Conservation (phyloP, 2,888 invertebrate species). For the Eupeodes luniger region DNA sequence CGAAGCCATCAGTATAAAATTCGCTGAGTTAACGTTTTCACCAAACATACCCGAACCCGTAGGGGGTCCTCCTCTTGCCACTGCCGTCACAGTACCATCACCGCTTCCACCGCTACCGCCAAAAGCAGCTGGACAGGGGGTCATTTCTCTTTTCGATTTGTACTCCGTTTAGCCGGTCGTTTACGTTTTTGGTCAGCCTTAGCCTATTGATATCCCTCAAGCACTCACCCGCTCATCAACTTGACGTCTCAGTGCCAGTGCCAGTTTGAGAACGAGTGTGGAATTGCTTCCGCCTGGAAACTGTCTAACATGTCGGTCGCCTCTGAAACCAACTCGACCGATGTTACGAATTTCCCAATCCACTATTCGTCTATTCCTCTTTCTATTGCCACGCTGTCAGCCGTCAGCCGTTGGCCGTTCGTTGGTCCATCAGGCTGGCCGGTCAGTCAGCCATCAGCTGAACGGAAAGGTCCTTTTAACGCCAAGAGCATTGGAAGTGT, state of each 20-base stretch:
- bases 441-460: not conserved
- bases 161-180: conserved; percentile 68
- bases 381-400: not conserved
- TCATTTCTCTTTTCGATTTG: conserved; percentile 58
- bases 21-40: conserved; percentile 75
- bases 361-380: not conserved
- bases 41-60: conserved; percentile 48
- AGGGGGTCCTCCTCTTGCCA: conserved; percentile 6
- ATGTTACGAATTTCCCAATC: conserved; percentile 53
- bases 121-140: not conserved
- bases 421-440: not conserved
- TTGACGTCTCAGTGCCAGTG: conserved; percentile 3
- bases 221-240: conserved; percentile 42
- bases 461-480: conserved; percentile 34
- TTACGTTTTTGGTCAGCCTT: conserved; percentile 58
- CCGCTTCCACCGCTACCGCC: too few species aligned
- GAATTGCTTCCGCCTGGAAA: conserved; percentile 66
- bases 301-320: conserved; percentile 47
- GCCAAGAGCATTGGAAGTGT: conserved; percentile 35
- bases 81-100: too few species aligned
- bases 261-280: not conserved
- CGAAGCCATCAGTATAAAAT: conserved; percentile 71
- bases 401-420: not conserved
- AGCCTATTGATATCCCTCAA: conserved; percentile 25
- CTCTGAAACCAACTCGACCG: not conserved